phyloP scores from a whole-genome alignment of 2,113 vertebrate genomes.

The Trinectes maculatus region DNA sequence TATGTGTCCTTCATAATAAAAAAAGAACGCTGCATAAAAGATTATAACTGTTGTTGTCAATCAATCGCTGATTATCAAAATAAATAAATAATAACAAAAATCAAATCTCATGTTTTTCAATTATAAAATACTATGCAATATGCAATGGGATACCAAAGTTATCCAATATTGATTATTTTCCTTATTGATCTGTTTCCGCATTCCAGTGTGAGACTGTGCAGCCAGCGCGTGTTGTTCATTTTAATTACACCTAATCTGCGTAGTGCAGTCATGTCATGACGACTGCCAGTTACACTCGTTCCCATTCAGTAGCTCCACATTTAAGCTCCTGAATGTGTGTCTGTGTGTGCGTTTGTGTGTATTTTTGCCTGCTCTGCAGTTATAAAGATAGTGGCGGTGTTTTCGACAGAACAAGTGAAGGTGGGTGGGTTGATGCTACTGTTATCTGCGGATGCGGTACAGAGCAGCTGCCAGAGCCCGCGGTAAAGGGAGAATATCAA shows the following conservation, averaged over 20 bases:
- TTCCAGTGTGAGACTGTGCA: neutral
- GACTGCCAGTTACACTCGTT: slow-evolving; percentile 2
- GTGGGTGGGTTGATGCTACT: slow-evolving; percentile 67
- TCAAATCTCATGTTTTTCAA: too few relatives aligned
- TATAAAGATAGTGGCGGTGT: slow-evolving; percentile 18
- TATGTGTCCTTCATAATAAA: too few relatives aligned
- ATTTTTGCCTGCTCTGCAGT: slow-evolving; percentile 25
- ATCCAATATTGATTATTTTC: too few relatives aligned
- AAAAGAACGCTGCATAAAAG: too few relatives aligned
- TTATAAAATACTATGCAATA: too few relatives aligned
- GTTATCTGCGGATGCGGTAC: slow-evolving; percentile 60
- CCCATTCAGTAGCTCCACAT: slow-evolving; percentile 15
- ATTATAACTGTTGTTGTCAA: too few relatives aligned
- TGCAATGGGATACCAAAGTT: too few relatives aligned
- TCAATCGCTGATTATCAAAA: too few relatives aligned
- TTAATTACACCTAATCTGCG: slow-evolving; percentile 21
- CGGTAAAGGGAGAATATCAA: slow-evolving; percentile 58
- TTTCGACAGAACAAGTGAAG: slow-evolving; percentile 59
- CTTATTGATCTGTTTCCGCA: too few relatives aligned
- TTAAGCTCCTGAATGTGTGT: slow-evolving; percentile 5
- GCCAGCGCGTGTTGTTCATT: slow-evolving; percentile 16
- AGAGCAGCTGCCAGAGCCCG: slow-evolving; percentile 55
- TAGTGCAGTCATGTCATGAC: slow-evolving; percentile 2
- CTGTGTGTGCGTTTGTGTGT: neutral
- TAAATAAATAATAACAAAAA: too few relatives aligned